phyloP scores from a whole-genome alignment of 2,113 vertebrate species.

The Coregonus clupeaformis region DNA sequence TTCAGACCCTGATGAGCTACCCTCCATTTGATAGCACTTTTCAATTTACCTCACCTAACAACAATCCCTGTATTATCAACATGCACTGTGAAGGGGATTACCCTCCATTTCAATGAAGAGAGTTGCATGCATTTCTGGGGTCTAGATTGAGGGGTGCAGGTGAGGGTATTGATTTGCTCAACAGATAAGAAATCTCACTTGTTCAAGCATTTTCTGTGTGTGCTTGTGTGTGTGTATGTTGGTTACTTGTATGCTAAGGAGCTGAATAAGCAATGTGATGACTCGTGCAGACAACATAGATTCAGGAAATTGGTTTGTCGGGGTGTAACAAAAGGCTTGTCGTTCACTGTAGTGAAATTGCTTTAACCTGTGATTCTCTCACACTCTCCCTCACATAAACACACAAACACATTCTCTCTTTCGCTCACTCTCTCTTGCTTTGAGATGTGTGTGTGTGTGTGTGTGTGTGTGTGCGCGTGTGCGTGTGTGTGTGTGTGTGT shows the following conservation, averaged over 20 bases:
- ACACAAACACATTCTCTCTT: conserved; percentile 39
- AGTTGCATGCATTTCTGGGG: conserved; percentile 36
- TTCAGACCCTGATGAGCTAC: conserved; percentile 62
- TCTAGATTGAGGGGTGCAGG: conserved; percentile 21
- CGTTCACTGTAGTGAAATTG: conserved; percentile 15
- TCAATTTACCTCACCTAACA: conserved; percentile 65
- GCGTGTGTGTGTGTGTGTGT: not conserved
- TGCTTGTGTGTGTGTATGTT: not conserved
- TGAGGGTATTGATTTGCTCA: conserved; percentile 55
- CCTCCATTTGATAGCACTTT: conserved; percentile 62
- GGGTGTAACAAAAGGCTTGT: conserved; percentile 58
- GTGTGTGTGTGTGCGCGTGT: no score
- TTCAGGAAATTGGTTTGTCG: conserved; percentile 69
- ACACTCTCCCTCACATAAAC: no score
- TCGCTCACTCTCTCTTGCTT: conserved; percentile 26
- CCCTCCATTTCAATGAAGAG: conserved; percentile 34
- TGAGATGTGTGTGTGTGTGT: conserved; percentile 20
- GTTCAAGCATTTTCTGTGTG: no score
- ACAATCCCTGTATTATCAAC: conserved; percentile 49
- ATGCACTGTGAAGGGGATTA: conserved; percentile 47
- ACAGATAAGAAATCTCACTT: conserved; percentile 27
- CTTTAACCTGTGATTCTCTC: conserved; percentile 21
- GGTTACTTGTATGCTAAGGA: conserved; percentile 50
- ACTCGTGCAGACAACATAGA: conserved; percentile 59
- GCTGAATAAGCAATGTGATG: conserved; percentile 52